These are phyloP conservation scores for Pachymerium ferrugineum DNA, from an alignment of 2,888 invertebrate genomes.

Conservation along the genomic window DNA sequence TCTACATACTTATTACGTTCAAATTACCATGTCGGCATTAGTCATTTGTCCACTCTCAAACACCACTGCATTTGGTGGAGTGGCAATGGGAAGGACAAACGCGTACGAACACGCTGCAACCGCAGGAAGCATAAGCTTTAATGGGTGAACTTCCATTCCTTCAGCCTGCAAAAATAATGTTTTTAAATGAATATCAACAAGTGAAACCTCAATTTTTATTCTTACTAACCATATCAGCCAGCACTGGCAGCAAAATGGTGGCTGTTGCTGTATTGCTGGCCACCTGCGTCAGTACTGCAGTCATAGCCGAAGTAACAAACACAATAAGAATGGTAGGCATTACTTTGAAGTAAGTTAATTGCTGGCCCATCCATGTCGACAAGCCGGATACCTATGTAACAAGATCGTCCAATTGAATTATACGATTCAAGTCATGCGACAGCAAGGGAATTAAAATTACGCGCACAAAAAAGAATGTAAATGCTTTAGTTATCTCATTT, in stretches of 20 bases:
- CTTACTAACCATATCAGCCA: slow-evolving; percentile 58
- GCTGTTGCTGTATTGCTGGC: slow-evolving; percentile 87
- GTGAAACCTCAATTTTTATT: neutral
- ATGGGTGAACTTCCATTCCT: slow-evolving; percentile 68
- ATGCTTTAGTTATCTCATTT: neutral
- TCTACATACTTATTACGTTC: no score
- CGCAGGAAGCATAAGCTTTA: slow-evolving; percentile 84
- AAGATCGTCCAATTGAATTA: neutral
- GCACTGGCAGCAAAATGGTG: slow-evolving; percentile 76
- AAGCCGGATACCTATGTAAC: slow-evolving; percentile 59
- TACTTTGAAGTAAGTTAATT: slow-evolving; percentile 60
- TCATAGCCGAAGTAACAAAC: slow-evolving; percentile 67
- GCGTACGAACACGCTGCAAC: slow-evolving; percentile 82
- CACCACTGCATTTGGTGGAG: slow-evolving; percentile 91
- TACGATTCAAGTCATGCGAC: no score
- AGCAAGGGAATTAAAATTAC: no score
- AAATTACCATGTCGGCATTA: slow-evolving; percentile 70
- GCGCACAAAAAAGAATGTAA: neutral
- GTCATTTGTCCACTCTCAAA: slow-evolving; percentile 75
- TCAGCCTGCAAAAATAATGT: slow-evolving; percentile 55
- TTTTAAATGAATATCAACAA: neutral
- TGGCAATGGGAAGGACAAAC: slow-evolving; percentile 87
- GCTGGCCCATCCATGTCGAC: slow-evolving; percentile 66
- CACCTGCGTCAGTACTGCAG: slow-evolving; percentile 79
- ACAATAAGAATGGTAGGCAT: slow-evolving; percentile 63